phyloP scores from a whole-genome alignment of 2,113 vertebrate species.

The Phodopus roborovskii region DNA sequence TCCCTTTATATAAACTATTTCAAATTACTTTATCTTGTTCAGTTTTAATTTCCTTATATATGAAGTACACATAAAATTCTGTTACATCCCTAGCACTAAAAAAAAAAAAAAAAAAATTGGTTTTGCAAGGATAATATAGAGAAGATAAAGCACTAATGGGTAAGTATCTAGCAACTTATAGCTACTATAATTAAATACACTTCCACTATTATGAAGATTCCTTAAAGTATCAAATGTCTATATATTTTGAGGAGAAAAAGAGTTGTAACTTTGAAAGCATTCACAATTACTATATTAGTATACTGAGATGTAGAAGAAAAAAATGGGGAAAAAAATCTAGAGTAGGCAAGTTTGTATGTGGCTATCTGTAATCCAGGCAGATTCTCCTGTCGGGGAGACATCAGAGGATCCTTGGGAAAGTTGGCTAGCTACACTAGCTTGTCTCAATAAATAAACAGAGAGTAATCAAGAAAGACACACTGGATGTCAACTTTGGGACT shows the following conservation, averaged over 20 bases:
- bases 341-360: background rate
- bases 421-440: too few relatives aligned
- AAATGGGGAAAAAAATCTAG: background rate
- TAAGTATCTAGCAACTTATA: background rate
- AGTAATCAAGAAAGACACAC: background rate
- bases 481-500: background rate
- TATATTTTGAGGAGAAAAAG: background rate
- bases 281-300: background rate
- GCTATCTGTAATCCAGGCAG: background rate
- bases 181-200: background rate
- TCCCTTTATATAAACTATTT: background rate
- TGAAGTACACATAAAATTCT: background rate
- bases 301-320: background rate
- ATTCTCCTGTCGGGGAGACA: background rate
- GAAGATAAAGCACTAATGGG: background rate
- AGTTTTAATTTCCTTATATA: constrained; percentile 10
- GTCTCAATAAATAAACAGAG: background rate
- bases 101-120: background rate
- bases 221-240: background rate
- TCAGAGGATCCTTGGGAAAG: background rate
- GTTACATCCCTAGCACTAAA: background rate
- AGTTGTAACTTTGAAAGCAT: background rate
- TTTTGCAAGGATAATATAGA: background rate
- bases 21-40: constrained; percentile 24
- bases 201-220: background rate